These are phyloP conservation scores for Penelope pileata DNA, from an alignment of 2,113 vertebrate genomes.

Conservation along the genomic window DNA sequence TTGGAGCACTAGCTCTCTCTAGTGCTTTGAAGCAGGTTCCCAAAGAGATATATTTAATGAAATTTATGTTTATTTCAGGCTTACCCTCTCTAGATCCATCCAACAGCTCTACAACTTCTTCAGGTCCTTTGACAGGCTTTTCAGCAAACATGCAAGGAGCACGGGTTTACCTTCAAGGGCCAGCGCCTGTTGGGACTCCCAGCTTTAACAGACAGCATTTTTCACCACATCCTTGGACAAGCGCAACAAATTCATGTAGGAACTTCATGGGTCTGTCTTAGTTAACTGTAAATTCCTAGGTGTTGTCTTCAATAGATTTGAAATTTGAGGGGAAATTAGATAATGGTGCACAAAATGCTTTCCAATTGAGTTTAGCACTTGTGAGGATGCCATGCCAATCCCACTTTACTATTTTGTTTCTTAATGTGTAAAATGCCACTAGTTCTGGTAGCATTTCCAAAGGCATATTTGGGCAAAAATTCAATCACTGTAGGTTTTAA, in stretches of 20 bases:
- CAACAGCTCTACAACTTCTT: constrained; percentile 81
- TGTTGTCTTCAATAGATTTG: constrained; percentile 51
- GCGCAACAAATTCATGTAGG: constrained; percentile 96
- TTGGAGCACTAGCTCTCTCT: constrained; percentile 41
- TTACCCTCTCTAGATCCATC: constrained; percentile 85
- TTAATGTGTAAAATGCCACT: background rate
- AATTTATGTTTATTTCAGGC: constrained; percentile 80
- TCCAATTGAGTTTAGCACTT: constrained; percentile 33
- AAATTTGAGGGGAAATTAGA: constrained; percentile 21
- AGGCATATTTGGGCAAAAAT: background rate
- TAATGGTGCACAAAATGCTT: constrained; percentile 51
- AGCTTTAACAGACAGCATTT: constrained; percentile 99
- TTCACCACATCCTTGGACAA: constrained; percentile 98
- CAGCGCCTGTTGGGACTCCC: constrained; percentile 88
- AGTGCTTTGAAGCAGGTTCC: constrained; percentile 63
- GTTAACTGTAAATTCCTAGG: constrained; percentile 70
- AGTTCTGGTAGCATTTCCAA: background rate
- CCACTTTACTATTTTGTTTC: background rate
- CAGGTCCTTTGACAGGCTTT: constrained; percentile 90
- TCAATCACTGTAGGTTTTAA: background rate
- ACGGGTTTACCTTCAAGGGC: constrained; percentile 93
- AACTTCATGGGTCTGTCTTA: constrained; percentile 75
- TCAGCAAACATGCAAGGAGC: constrained; percentile 92
- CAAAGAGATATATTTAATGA: constrained; percentile 68
- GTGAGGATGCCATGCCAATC: background rate